These are phyloP conservation scores for Pseudopipra pipra DNA, from an alignment of 2,113 vertebrate genomes.

Conservation along the genomic window DNA sequence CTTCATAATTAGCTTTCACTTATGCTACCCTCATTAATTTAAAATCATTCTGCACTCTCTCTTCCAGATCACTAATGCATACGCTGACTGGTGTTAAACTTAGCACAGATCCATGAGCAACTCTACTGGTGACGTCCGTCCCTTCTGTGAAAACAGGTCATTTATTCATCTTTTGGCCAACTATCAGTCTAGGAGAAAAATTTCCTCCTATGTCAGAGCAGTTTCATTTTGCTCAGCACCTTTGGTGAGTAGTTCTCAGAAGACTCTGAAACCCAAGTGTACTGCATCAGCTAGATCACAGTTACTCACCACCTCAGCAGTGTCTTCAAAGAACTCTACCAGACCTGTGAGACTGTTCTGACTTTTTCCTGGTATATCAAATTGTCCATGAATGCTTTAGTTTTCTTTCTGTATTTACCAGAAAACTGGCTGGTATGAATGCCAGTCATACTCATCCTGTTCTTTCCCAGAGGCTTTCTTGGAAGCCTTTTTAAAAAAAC, in stretches of 20 bases:
- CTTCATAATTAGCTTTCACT: background rate
- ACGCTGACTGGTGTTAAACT: background rate
- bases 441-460: background rate
- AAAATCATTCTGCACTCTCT: background rate
- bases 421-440: background rate
- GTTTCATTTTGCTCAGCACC: slow-evolving; percentile 34
- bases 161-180: background rate
- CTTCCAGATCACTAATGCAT: background rate
- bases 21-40: background rate
- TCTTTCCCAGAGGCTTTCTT: background rate
- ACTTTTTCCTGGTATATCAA: background rate
- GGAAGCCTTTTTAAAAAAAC: background rate
- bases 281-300: background rate
- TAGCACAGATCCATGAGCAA: background rate
- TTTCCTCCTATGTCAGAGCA: background rate
- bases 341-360: background rate
- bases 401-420: background rate
- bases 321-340: background rate
- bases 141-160: background rate
- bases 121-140: background rate
- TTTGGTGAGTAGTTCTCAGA: background rate
- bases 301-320: background rate
- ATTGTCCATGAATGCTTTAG: background rate
- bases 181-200: background rate
- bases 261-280: background rate